Evolutionary conservation across 2,888 invertebrate species (phyloP), one percentile per base, ranked within the genome.

Genomic region (Meghimatium bilineatum): DNA sequence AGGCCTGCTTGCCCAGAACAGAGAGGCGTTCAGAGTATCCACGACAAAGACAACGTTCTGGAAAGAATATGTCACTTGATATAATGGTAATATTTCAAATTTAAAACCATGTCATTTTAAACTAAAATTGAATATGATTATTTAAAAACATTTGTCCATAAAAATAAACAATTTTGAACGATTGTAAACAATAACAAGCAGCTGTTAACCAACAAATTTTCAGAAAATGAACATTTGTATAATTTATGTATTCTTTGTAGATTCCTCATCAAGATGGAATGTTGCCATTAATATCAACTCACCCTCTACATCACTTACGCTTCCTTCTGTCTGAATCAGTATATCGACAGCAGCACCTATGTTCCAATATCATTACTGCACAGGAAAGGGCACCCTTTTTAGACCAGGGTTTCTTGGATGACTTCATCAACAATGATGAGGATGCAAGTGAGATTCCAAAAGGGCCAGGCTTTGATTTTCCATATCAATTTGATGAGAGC

Each of bases 241-340:
- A 14, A 66, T 66, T 12, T 66, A 10, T 66, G n/a, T n/a, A 3
- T 6, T 66, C 32, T 44, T 34, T 77, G 44, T 74, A 86, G 85
- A 85, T 86, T 67, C 85, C 86, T 38, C 86, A 86, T 63, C 92
- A 93, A 84, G 94, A 94, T 87, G 94, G 94, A 8, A 92, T 94
- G 91, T 86, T 94, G n/a, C 94, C 94, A 5, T 85, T 94, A 14
- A 89, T 94, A 1, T 94, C 94, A 29, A 94, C 94, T 1, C 90
- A 91, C 71, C 94, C 94, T 6, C 88, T 94, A 6, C 92, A 93
- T 87, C 93, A 94, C 82, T 87, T 93, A 6, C 88, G 92, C n/a
- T 92, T 92, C 86, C 88, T 94, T 26, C 88, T 94, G 78, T 92
- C 93, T 14, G 93, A 94, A 67, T 90, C 92, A 17, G 89, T 92